Conservation (phyloP, 2,888 invertebrate species). For the Eupithecia subfuscata region DNA sequence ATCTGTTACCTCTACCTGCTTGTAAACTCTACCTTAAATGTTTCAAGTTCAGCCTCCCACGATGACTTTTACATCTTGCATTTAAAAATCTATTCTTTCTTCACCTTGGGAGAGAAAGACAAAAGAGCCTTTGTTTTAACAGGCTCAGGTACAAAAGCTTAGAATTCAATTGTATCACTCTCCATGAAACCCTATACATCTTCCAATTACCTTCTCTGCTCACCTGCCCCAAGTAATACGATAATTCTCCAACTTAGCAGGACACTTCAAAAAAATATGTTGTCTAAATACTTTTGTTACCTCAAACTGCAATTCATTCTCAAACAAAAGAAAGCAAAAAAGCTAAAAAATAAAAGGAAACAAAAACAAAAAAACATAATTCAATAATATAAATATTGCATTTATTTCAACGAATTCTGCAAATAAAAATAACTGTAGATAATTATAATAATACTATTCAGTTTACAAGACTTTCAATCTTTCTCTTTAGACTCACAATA, state of each 20-base stretch:
- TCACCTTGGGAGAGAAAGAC: conserved; percentile 53
- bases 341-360: conserved; percentile 68
- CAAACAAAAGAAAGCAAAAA: conserved; percentile 54
- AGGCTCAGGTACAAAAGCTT: conserved; percentile 59
- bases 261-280: conserved; percentile 55
- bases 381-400: conserved; percentile 85
- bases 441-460: conserved; percentile 83
- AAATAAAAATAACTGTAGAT: conserved; percentile 82
- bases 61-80: conserved; percentile 53
- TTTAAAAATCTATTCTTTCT: conserved; percentile 42
- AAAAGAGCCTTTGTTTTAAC: conserved; percentile 69
- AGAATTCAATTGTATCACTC: conserved; percentile 54
- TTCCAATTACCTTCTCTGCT: conserved; percentile 57
- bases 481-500: conserved; percentile 62
- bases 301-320: conserved; percentile 50
- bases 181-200: conserved; percentile 46
- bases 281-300: conserved; percentile 51
- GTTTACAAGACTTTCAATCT: conserved; percentile 79
- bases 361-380: conserved; percentile 78
- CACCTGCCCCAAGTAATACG: conserved; percentile 64
- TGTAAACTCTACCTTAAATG: conserved; percentile 24
- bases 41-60: conserved; percentile 62
- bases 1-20: conserved; percentile 60
- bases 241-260: conserved; percentile 57
- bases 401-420: conserved; percentile 84